Evolutionary conservation across 1,140 invertebrate genomes (phyloP).

Genomic region (Lithobius niger): DNA sequence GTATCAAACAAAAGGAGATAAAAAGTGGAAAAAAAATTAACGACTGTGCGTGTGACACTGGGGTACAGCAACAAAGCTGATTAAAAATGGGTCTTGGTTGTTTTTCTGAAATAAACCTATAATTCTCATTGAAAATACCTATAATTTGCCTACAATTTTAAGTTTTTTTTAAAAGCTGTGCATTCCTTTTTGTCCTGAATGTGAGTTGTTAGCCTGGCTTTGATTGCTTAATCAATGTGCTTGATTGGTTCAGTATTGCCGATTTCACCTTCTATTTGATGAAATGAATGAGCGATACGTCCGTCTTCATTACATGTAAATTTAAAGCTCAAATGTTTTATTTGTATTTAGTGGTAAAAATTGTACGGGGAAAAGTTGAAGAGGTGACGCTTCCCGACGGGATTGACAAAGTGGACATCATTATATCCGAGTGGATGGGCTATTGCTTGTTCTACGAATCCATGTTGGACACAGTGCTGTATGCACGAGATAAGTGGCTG

Average conservation of each 20-base stretch:
- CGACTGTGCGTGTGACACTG: too few relatives aligned
- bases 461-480: slow-evolving; percentile 86
- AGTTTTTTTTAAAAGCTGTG: too few relatives aligned
- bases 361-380: slow-evolving; percentile 80
- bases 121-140: too few relatives aligned
- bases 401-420: slow-evolving; percentile 77
- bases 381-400: slow-evolving; percentile 60
- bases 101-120: too few relatives aligned
- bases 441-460: slow-evolving; percentile 97
- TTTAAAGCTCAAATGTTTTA: not conserved
- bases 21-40: too few relatives aligned
- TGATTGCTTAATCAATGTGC: not conserved
- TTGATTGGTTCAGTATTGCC: not conserved
- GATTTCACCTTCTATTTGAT: not conserved
- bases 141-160: too few relatives aligned
- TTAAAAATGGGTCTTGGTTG: too few relatives aligned
- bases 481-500: slow-evolving; percentile 85
- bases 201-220: slow-evolving; percentile 13
- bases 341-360: slow-evolving; percentile 46
- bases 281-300: not conserved
- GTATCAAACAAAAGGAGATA: too few relatives aligned
- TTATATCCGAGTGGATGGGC: slow-evolving; percentile 99
- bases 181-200: too few relatives aligned
- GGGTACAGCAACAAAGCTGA: too few relatives aligned
- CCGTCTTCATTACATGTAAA: too few relatives aligned